Base-by-base conservation (phyloP, 2,113 vertebrate species). In the Bubo scandiacus region DNA sequence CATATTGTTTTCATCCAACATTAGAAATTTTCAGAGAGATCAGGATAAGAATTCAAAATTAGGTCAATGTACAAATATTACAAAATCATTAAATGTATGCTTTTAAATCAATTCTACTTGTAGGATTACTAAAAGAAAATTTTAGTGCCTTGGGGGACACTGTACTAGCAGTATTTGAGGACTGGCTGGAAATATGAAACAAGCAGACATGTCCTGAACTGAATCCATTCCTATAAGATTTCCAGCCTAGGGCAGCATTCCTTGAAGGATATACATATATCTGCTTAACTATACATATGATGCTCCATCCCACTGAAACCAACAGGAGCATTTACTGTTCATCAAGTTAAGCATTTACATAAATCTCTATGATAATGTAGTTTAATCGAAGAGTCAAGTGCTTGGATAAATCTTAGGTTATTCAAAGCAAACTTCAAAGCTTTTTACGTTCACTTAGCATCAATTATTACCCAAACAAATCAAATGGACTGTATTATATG, bases 241-340 rank as follows among this genome's bases (percentile, higher is more conserved):
- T 96, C 45, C 91, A 97, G 92, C 94, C 96, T 81, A 90, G 45
- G 95, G 94, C 86, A 96, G 91, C 96, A 94, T 95, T 96, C 94
- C 94, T 96, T 75, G 83, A 88, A 95, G 89, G 91, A 91, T 97
- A 90, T 91, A 90, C 27, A 36, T 92, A 54, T 73, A 94, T 95
- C 95, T 96, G 66, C 74, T 89, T 89, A 82, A 57, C 84, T 73
- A 7, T 55, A 92, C 62, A 38, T 8, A 72, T 32, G 77, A 85
- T 95, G 91, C 45, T 91, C 11, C 66, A 81, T 92, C 38, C 58
- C 81, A 57, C 49, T 70, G 87, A 92, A 94, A 55, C 84, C 87
- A 97, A 92, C 49, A 75, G 70, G 23, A 97, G 54, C 90, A 73
- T 85, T 96, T 70, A 89, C 62, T 95, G n/a, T 80, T 91, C 89